Conservation (phyloP, 2,888 invertebrate species). For the Scotopteryx bipunctaria region DNA sequence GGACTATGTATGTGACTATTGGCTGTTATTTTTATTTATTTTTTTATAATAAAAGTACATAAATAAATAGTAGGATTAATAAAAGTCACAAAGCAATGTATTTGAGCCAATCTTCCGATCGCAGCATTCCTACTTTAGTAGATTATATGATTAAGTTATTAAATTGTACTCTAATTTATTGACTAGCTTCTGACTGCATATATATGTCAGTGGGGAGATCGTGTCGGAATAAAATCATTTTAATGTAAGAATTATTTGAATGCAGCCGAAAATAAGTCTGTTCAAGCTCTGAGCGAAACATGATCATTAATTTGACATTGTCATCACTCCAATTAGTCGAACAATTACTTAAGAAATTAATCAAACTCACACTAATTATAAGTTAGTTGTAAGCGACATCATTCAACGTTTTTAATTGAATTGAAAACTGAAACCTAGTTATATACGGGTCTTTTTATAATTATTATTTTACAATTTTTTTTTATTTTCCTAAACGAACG, state of each 20-base stretch:
- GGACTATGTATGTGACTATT: too few species aligned
- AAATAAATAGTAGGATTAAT: too few species aligned
- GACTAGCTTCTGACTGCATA: too few species aligned
- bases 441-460: constrained; percentile 17
- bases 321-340: not conserved
- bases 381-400: not conserved
- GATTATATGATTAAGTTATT: too few species aligned
- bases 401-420: constrained; percentile 1
- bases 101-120: not conserved
- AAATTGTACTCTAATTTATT: constrained; percentile 3
- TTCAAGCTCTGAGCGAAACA: not conserved
- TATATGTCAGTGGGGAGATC: too few species aligned
- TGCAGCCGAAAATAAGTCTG: not conserved
- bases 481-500: too few species aligned
- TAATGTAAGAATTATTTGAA: not conserved
- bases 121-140: constrained; percentile 7
- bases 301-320: not conserved
- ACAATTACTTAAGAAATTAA: constrained; percentile 2
- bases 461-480: not conserved
- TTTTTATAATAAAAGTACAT: too few species aligned
- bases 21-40: too few species aligned
- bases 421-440: constrained; percentile 6
- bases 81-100: too few species aligned
- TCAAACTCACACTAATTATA: constrained; percentile 18
- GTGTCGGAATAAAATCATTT: too few species aligned